Base-by-base conservation (phyloP, 2,888 invertebrate species). In the Dendrolimus houi region DNA sequence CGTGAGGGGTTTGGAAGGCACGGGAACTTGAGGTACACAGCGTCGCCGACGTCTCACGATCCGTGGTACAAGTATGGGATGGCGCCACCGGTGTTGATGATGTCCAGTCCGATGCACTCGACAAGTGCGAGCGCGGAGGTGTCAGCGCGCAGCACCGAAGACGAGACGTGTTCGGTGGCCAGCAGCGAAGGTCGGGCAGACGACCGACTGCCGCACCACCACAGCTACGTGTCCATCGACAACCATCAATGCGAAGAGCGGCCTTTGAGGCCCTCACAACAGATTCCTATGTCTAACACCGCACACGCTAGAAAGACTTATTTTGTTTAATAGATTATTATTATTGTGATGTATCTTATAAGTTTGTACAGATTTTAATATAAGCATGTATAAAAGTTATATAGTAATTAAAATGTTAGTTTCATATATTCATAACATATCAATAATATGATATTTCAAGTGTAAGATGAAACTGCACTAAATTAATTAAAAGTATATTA, bases 71-170 rank as follows among this genome's bases (percentile, higher is more conserved):
- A 90, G 70, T 91, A 91, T 63, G 90, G 89, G 63, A 89, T 89
- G 85, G 85, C 86, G 59, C 88, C 89, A 17, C 89, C 90, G 55
- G 87, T 87, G 62, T 74, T 89, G 67, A 89, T 92, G 83, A 93
- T 93, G 81, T 92, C 93, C 55, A 93, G 93, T 65, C 93, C 93
- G 53, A 91, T 93, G 81, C 93, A 93, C 71, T 93, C 93, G 63
- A 85, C 88, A 8, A 89, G 90, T 62, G 90, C 89, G 53, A 90
- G 90, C 65, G 93, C 93, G 54, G 93, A 93, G 81, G 93, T 93
- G 62, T 93, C 93, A 9, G 93, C 91, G 17, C 85, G 92, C 59
- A 91, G 93, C 61, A 93, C 93, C 56, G 93, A 93, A 80, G 93
- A 93, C 75, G 93, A 93, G 82, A 93, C 92, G 59, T 92, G 93